phyloP scores from a whole-genome alignment of 2,888 invertebrate species.

The Liopterus haemorrhoidalis region DNA sequence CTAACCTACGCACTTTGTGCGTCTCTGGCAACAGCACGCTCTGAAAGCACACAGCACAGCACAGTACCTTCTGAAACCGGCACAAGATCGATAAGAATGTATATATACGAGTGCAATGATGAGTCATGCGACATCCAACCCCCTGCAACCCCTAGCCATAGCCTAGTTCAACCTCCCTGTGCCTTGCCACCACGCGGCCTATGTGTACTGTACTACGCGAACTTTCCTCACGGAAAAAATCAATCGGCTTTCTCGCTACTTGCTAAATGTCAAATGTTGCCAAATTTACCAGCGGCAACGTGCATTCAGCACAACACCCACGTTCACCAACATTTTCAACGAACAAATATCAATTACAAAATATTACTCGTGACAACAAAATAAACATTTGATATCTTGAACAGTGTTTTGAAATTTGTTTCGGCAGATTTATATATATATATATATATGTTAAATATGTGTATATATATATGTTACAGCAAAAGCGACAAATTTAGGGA shows the following conservation, averaged over 20 bases:
- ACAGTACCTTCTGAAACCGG: slow-evolving; percentile 22
- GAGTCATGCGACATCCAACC: slow-evolving; percentile 43
- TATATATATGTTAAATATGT: too few relatives aligned
- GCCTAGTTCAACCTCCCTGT: slow-evolving; percentile 26
- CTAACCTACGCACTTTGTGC: slow-evolving; percentile 34
- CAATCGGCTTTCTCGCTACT: slow-evolving; percentile 38
- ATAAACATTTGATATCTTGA: background rate
- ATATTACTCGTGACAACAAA: background rate
- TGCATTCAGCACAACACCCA: background rate
- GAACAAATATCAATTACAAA: background rate
- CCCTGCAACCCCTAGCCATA: slow-evolving; percentile 29
- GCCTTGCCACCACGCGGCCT: slow-evolving; percentile 31
- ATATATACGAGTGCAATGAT: slow-evolving; percentile 44
- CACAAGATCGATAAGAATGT: slow-evolving; percentile 43
- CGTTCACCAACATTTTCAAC: background rate
- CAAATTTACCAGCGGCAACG: slow-evolving; percentile 37
- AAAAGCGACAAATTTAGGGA: too few relatives aligned
- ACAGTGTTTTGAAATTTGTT: too few relatives aligned
- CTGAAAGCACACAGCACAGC: background rate
- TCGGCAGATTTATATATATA: too few relatives aligned
- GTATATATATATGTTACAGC: too few relatives aligned
- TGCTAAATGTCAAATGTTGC: slow-evolving; percentile 46
- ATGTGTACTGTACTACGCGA: slow-evolving; percentile 14
- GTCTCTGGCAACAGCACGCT: background rate
- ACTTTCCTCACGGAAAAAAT: slow-evolving; percentile 40